Evolutionary conservation across 2,113 vertebrate genomes (phyloP).

Genomic region (Otolemur garnettii): DNA sequence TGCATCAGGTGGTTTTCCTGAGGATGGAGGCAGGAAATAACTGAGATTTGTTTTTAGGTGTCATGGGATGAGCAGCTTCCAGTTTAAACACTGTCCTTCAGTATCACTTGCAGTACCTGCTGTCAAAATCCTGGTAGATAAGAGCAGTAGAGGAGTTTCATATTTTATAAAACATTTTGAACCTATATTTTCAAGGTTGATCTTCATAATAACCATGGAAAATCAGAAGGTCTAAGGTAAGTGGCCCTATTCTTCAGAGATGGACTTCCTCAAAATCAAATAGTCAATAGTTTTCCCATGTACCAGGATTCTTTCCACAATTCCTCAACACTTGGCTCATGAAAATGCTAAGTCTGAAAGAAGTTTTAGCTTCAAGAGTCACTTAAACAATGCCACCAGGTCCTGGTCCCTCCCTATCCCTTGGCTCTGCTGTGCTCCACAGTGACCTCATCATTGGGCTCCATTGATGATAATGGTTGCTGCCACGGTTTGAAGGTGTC

Average conservation of each 20-base stretch:
- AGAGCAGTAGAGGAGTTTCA: background rate
- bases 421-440: background rate
- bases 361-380: background rate
- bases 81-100: background rate
- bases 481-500: background rate
- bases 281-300: background rate
- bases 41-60: background rate
- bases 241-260: background rate
- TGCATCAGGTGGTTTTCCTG: background rate
- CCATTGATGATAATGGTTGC: background rate
- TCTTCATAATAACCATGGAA: conserved; percentile 29
- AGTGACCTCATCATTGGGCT: background rate
- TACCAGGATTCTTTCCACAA: background rate
- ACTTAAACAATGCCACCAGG: background rate
- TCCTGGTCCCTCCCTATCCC: background rate
- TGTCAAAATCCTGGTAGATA: conserved; percentile 27
- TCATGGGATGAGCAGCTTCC: background rate
- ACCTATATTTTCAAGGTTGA: background rate
- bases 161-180: conserved; percentile 24
- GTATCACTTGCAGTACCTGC: background rate
- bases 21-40: background rate
- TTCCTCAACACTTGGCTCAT: background rate
- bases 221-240: background rate
- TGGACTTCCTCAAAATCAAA: background rate
- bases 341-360: background rate